Base-by-base conservation (phyloP, 2,113 vertebrate genomes). In the Bolborhynchus lineola region DNA sequence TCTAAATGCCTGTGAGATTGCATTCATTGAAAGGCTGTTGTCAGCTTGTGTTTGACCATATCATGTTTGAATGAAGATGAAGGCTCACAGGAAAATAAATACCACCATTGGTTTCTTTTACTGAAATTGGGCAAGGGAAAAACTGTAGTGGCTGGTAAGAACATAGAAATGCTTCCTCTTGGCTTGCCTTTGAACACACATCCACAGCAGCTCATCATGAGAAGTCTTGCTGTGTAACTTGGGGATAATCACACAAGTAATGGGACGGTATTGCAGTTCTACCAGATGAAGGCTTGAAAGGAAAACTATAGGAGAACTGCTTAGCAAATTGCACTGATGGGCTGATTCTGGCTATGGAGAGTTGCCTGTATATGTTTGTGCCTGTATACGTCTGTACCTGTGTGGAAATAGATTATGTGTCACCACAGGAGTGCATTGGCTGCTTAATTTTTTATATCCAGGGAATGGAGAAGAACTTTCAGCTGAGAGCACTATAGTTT, bases 161-260 rank as follows among this genome's bases (percentile, higher is more conserved):
- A 26, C 1, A 1, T 19, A 28, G 46, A 70, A 49, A 39, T 29
- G 7, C 10, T 88, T 50, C 39, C 7, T 67, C 16, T 74, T 7
- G 5, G 4, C 29, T 76, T 68, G 24, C 67, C 9, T 71, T 68
- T 39, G 65, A 68, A 29, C 16, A 20, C 19, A 9, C 14, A 25
- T 46, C 47, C 39, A 6, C 9, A 33, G 0, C 0, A 77, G 11
- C 42, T 82, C 23, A 16, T 33, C 3, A 0, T 5, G 35, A 47
- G 21, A 60, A 47, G n/a, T 63, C 46, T 47, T 81, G 19, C 69
- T 63, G 7, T 16, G 46, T 88, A 35, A 14, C 44, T 92, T 23
- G 16, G 60, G 76, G 28, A 13, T 41, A 13, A 17, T 47, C 24
- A 6, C 59, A 11, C 16, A 11, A 52, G 37, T 47, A 28, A 12